These are phyloP conservation scores for Caranx ignobilis DNA, from an alignment of 2,113 vertebrate species.

Conservation along the genomic window DNA sequence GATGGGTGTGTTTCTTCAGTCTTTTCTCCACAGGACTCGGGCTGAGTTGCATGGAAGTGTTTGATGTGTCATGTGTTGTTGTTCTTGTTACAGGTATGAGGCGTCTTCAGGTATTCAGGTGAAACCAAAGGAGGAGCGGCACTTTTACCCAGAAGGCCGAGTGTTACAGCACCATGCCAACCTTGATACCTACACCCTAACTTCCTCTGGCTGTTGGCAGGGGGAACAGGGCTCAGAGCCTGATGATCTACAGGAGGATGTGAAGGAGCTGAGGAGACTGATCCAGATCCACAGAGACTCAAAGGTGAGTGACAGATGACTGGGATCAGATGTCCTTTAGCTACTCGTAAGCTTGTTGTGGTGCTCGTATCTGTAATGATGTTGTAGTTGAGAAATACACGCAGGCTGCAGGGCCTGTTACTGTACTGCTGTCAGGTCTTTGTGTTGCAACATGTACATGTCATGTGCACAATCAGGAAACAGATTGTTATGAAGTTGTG, in stretches of 20 bases:
- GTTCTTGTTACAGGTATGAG: slow-evolving; percentile 73
- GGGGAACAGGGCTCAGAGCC: slow-evolving; percentile 68
- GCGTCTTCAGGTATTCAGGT: slow-evolving; percentile 78
- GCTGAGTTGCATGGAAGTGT: background rate
- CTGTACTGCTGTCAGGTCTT: background rate
- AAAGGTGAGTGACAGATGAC: slow-evolving; percentile 51
- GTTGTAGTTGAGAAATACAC: background rate
- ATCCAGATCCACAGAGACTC: slow-evolving; percentile 44
- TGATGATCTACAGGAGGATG: slow-evolving; percentile 70
- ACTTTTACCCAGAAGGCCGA: slow-evolving; percentile 80
- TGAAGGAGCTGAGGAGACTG: slow-evolving; percentile 79
- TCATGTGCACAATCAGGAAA: too few species aligned
- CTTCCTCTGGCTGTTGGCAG: slow-evolving; percentile 53
- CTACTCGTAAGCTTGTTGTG: too few species aligned
- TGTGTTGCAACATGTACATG: background rate
- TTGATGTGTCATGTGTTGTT: background rate
- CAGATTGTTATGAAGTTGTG: too few species aligned
- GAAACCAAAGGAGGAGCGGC: slow-evolving; percentile 80
- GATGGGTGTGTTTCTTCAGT: too few species aligned
- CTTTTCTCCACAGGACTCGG: background rate
- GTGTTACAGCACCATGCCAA: slow-evolving; percentile 85
- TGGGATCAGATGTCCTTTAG: too few species aligned
- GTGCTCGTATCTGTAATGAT: too few species aligned
- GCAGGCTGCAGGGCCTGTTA: background rate
- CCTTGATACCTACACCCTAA: slow-evolving; percentile 86